Percentiles rank a stretch among this genome's conserved stretches.
phyloP scores from a whole-genome alignment of 2,797 vertebrate species.

The Poliocrania exsul region DNA sequence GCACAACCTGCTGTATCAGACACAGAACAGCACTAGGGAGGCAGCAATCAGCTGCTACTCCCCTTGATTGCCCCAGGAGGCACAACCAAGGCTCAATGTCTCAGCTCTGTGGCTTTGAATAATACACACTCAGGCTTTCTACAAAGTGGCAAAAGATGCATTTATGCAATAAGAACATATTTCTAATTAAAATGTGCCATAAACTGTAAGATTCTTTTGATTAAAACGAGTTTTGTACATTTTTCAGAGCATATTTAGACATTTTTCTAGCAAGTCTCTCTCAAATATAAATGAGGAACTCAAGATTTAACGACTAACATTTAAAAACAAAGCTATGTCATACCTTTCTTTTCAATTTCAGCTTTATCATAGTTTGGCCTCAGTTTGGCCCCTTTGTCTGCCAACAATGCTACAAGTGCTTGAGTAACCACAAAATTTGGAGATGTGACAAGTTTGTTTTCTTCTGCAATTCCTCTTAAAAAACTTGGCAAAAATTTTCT shows the following conservation, averaged over 20 bases:
- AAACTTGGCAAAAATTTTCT: conserved; percentile 97
- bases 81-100: background rate
- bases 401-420: conserved; percentile 93
- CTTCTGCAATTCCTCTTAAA: conserved; percentile 92
- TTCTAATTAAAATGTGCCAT: background rate
- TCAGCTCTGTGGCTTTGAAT: background rate
- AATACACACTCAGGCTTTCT: accelerated
- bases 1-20: background rate
- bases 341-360: conserved; percentile 95
- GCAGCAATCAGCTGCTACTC: background rate
- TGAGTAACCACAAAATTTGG: conserved; percentile 98
- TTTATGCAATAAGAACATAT: background rate
- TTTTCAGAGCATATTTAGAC: background rate
- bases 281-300: background rate
- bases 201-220: background rate
- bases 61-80: background rate
- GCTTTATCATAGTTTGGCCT: conserved; percentile 92
- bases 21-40: background rate
- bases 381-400: conserved; percentile 93
- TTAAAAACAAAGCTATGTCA: background rate
- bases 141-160: background rate
- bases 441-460: conserved; percentile 96
- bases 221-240: background rate
- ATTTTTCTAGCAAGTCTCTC: background rate
- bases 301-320: background rate